A percentile compares a stretch with the other conserved stretches of the same genome.
phyloP scores from a whole-genome alignment of 1,140 invertebrate species.

The Chelonus insularis region DNA sequence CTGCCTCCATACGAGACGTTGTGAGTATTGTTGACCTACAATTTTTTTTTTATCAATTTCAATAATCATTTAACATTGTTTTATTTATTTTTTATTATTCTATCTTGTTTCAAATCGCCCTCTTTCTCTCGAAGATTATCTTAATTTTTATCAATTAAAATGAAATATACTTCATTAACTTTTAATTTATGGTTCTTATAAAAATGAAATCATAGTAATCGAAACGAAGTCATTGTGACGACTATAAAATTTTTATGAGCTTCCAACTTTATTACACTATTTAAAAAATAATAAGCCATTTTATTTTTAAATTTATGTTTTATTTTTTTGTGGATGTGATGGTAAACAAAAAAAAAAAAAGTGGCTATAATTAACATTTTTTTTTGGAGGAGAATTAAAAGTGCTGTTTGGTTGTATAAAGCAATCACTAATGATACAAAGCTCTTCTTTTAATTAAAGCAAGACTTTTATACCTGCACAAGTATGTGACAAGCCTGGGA shows the following conservation, averaged over 20 bases:
- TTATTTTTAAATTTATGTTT: too few relatives aligned
- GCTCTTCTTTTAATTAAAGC: conserved; percentile 28
- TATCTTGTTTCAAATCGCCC: too few relatives aligned
- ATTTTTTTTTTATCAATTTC: neutral
- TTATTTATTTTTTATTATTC: neutral
- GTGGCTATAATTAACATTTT: neutral
- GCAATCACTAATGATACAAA: conserved; percentile 13
- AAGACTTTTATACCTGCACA: conserved; percentile 59
- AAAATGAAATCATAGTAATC: too few relatives aligned
- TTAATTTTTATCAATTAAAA: too few relatives aligned
- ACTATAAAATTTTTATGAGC: too few relatives aligned
- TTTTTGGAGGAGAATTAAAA: neutral
- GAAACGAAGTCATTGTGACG: too few relatives aligned
- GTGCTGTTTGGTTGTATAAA: neutral
- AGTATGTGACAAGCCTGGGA: conserved; percentile 73
- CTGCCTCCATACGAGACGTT: conserved; percentile 68
- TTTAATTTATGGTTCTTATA: too few relatives aligned
- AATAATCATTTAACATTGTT: neutral
- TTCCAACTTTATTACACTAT: too few relatives aligned
- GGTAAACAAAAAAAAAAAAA: neutral
- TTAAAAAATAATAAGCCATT: too few relatives aligned
- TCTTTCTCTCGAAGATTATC: too few relatives aligned
- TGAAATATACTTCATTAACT: too few relatives aligned
- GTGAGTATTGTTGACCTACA: conserved; percentile 72
- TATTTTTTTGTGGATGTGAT: too few relatives aligned